These are phyloP conservation scores for Terebella lapidaria DNA, from an alignment of 2,888 invertebrate genomes.

Conservation along the genomic window DNA sequence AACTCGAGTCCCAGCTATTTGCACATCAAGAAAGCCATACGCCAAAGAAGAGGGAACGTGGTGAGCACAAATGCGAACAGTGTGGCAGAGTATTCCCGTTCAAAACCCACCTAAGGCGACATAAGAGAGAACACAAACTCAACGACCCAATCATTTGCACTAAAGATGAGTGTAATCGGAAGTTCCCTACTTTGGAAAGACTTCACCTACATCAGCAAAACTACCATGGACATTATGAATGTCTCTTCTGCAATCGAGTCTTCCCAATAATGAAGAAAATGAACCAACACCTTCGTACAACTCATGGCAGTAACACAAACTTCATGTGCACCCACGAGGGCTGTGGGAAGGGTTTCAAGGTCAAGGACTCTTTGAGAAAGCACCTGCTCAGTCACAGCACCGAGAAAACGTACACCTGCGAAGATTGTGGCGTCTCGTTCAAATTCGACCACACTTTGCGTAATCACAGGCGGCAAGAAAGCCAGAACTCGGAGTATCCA, in stretches of 20 bases:
- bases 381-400: background rate
- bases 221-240: background rate
- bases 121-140: background rate
- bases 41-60: too few relatives aligned
- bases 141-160: background rate
- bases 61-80: background rate
- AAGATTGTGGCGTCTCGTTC: background rate
- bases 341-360: background rate
- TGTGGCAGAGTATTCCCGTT: background rate
- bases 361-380: background rate
- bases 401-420: background rate
- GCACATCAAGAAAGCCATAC: too few relatives aligned
- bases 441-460: background rate
- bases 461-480: background rate
- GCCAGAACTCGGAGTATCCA: background rate
- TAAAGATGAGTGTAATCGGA: background rate
- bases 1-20: too few relatives aligned
- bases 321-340: background rate
- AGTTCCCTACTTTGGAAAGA: background rate
- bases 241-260: background rate
- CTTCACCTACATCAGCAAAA: background rate
- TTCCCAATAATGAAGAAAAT: background rate
- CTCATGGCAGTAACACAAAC: background rate
- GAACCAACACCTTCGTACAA: background rate
- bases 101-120: background rate